These are phyloP conservation scores for Hoplias malabaricus DNA, from an alignment of 2,113 vertebrate species.

Conservation along the genomic window DNA sequence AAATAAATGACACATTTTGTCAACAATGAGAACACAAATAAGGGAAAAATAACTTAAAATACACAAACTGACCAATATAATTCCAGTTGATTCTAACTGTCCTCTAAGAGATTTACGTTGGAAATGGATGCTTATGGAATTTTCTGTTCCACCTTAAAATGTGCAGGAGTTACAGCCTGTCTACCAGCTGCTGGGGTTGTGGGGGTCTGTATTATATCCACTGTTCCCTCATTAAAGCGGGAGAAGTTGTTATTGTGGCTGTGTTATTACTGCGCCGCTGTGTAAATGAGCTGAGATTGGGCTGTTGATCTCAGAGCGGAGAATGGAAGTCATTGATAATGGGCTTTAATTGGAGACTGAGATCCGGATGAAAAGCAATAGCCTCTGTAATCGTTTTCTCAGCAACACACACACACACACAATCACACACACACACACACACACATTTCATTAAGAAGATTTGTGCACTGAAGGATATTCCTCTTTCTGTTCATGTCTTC, in stretches of 20 bases:
- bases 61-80: no score
- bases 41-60: no score
- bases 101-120: no score
- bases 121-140: no score
- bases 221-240: not conserved
- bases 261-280: not conserved
- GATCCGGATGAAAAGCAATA: not conserved
- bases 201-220: not conserved
- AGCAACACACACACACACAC: not conserved
- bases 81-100: no score
- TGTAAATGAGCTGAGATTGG: not conserved
- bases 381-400: not conserved
- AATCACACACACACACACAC: not conserved
- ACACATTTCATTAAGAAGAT: not conserved
- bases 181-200: not conserved
- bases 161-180: not conserved
- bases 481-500: conserved; percentile 33
- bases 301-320: not conserved
- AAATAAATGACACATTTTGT: no score
- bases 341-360: not conserved
- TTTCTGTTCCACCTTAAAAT: no score
- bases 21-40: no score
- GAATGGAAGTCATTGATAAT: not conserved
- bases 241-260: not conserved
- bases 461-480: no score